Percentiles rank a stretch among this genome's conserved stretches.
Conservation (phyloP, 2,113 vertebrate species). For the Scartelaos histophorus region DNA sequence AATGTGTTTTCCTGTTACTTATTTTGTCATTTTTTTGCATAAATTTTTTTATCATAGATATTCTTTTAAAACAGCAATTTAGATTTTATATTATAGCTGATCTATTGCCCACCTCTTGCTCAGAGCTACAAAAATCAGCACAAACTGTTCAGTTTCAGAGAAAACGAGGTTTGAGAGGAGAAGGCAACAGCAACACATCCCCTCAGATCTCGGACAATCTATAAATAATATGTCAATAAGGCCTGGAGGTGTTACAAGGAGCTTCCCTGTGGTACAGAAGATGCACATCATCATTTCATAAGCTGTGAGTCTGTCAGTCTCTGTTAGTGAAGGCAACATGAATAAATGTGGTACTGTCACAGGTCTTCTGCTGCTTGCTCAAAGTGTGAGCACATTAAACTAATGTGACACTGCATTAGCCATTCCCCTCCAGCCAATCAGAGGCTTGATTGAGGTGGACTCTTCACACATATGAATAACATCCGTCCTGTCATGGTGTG, state of each 20-base stretch:
- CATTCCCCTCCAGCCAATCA: neutral
- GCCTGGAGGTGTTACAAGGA: conserved; percentile 23
- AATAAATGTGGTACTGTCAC: conserved; percentile 19
- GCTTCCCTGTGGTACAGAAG: conserved; percentile 31
- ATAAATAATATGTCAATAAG: conserved; percentile 49
- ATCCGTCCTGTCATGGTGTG: neutral
- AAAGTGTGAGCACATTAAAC: conserved; percentile 5
- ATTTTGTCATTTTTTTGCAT: no score
- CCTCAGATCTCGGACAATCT: conserved; percentile 30
- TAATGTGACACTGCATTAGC: neutral
- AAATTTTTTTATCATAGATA: no score
- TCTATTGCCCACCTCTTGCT: neutral
- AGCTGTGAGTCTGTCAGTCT: conserved; percentile 18
- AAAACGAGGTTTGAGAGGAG: neutral
- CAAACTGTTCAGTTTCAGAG: conserved; percentile 11
- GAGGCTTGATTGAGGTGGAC: neutral
- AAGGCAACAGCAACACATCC: conserved; percentile 7
- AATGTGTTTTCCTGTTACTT: no score
- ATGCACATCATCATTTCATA: conserved; percentile 37
- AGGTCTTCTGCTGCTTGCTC: conserved; percentile 3
- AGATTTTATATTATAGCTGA: no score
- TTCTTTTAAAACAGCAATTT: no score
- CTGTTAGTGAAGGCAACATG: conserved; percentile 6
- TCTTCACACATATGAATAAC: conserved; percentile 3
- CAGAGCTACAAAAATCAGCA: neutral